Percentiles rank a stretch among this genome's conserved stretches.
Evolutionary conservation across 2,888 invertebrate genomes (phyloP).

Genomic region (Platypus cylindrus): DNA sequence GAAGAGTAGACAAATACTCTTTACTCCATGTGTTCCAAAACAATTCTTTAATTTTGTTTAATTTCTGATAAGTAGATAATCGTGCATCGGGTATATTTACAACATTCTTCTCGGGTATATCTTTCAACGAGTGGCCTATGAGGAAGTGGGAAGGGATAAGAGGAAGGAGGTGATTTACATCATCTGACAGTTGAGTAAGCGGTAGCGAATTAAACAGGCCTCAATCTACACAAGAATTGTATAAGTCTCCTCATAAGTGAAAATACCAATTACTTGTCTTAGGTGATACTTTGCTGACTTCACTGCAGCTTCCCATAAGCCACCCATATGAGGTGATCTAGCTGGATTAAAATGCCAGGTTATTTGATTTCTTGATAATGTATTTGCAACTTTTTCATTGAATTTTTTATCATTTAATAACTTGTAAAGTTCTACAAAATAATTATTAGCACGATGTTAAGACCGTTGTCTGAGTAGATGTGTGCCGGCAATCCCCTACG

Average conservation of each 20-base stretch:
- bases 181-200: conserved; percentile 1
- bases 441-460: background rate
- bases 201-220: conserved; percentile 2
- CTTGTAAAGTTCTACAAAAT: background rate
- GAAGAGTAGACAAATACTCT: too few species aligned
- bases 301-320: conserved; percentile 2
- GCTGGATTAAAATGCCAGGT: conserved; percentile 1
- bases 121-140: conserved; percentile 1
- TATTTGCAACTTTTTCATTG: background rate
- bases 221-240: background rate
- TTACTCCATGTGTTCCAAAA: too few species aligned
- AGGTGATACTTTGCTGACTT: conserved; percentile 3
- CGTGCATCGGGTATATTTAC: background rate
- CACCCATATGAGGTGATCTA: background rate
- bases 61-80: conserved; percentile 3
- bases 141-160: conserved; percentile 3
- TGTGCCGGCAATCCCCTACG: too few species aligned
- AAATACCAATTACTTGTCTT: conserved; percentile 1
- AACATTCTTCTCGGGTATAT: background rate
- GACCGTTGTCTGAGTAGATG: conserved; percentile 1
- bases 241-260: conserved; percentile 1
- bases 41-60: too few species aligned
- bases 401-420: background rate
- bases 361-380: background rate
- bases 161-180: conserved; percentile 1